Conservation (phyloP, 2,113 vertebrate species). For the Thalassarche chlororhynchos region DNA sequence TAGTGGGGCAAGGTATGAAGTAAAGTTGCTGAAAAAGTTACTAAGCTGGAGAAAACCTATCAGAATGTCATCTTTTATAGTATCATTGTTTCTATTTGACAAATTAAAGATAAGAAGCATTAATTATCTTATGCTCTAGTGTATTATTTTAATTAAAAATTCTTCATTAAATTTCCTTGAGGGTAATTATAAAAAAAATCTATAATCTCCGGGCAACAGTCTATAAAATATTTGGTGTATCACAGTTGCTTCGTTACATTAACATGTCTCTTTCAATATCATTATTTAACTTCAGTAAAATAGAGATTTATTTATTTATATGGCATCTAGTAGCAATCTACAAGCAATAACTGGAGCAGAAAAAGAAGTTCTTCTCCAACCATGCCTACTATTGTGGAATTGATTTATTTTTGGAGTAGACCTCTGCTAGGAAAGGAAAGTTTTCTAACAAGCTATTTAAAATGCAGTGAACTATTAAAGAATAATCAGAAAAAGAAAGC, state of each 20-base stretch:
- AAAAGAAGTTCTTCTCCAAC: neutral
- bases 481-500: neutral
- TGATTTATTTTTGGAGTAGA: neutral
- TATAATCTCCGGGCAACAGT: neutral
- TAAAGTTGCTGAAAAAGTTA: neutral
- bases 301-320: neutral
- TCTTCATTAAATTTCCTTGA: constrained; percentile 6
- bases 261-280: neutral
- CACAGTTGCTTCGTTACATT: neutral
- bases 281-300: neutral
- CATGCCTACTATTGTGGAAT: neutral
- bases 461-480: neutral
- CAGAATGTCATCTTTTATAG: neutral
- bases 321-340: neutral
- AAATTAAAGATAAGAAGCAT: neutral
- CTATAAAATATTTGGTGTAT: neutral
- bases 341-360: neutral
- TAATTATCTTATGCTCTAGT: neutral
- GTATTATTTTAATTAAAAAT: neutral
- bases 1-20: neutral
- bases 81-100: neutral
- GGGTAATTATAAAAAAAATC: neutral
- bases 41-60: neutral
- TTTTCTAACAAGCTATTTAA: neutral
- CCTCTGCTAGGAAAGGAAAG: neutral